Base-by-base conservation (phyloP, 2,113 vertebrate genomes). In the Mesocricetus auratus region DNA sequence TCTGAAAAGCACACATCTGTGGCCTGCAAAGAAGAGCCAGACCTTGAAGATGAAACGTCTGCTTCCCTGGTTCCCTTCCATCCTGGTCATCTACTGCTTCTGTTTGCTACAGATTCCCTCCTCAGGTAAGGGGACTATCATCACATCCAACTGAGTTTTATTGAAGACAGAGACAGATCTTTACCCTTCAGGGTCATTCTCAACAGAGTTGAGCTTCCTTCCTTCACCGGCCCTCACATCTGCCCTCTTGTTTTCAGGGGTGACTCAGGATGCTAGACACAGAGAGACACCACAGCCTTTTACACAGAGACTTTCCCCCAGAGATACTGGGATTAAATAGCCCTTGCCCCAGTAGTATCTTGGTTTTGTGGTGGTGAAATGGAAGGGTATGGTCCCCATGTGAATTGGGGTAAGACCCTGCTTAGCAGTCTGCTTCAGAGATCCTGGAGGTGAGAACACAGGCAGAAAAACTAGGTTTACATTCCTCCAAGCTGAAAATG, bases 51-150 rank as follows among this genome's bases (percentile, higher is more conserved):
- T 98, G 97, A 96, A 95, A 31, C 87, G 10, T 45, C 96, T 56
- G 94, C 60, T 79, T 91, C 33, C 75, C 29, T 93, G 86, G 0
- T 81, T 97, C n/a, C 42, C 91, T n/a, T 74, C 50, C 31, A 15
- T 96, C 62, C 62, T 98, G 89, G 64, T 64, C 64, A 33, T 98
- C 92, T 98, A 73, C 96, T 98, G 97, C 71, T 74, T 98, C 91
- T 98, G 96, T 75, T 26, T 90, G 69, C 71, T 97, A 8, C 97
- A 94, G 62, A 88, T 97, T 45, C 74, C 78, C 29, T 87, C 86
- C 60, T 95, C 98, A 97, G 98, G 98, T 98, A 98, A 96, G 97
- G 58, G 1, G 91, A 69, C 8, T 42, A 42, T 62, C 74, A 24
- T 22, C 83, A 47, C 7, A 62, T 11, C 69, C 17, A 24, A n/a